These are phyloP conservation scores for Tyrannus savana DNA, from an alignment of 2,113 vertebrate species.

Conservation along the genomic window DNA sequence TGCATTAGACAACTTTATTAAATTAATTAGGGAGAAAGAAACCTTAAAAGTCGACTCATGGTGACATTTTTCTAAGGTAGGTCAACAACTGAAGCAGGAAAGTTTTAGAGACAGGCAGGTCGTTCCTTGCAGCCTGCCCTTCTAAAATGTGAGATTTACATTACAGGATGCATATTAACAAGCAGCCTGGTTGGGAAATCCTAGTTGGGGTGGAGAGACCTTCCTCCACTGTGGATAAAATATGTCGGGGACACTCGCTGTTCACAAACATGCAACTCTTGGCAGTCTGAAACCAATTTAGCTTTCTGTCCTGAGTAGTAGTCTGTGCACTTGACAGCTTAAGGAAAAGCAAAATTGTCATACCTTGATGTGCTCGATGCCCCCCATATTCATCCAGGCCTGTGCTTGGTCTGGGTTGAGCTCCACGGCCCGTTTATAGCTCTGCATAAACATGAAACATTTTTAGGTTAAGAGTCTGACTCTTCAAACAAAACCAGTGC, in stretches of 20 bases:
- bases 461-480: neutral
- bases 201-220: neutral
- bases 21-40: constrained; percentile 6
- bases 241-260: neutral
- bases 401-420: constrained; percentile 93
- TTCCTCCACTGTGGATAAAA: neutral
- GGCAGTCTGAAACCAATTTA: neutral
- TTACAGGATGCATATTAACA: neutral
- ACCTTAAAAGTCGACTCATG: neutral
- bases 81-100: neutral
- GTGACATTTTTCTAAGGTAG: constrained; percentile 5
- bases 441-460: constrained; percentile 74
- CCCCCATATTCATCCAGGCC: constrained; percentile 99
- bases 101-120: neutral
- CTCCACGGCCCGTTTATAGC: constrained; percentile 88
- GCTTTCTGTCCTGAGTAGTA: neutral
- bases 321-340: neutral
- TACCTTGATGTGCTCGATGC: constrained; percentile 97
- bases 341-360: neutral
- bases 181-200: neutral
- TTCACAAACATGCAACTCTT: neutral
- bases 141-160: neutral
- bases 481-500: neutral
- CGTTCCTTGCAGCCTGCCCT: neutral
- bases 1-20: constrained; percentile 15